Percentiles rank a stretch among this genome's conserved stretches.
Evolutionary conservation across 2,888 invertebrate species (phyloP).

Genomic region (Augochlorella aurata): DNA sequence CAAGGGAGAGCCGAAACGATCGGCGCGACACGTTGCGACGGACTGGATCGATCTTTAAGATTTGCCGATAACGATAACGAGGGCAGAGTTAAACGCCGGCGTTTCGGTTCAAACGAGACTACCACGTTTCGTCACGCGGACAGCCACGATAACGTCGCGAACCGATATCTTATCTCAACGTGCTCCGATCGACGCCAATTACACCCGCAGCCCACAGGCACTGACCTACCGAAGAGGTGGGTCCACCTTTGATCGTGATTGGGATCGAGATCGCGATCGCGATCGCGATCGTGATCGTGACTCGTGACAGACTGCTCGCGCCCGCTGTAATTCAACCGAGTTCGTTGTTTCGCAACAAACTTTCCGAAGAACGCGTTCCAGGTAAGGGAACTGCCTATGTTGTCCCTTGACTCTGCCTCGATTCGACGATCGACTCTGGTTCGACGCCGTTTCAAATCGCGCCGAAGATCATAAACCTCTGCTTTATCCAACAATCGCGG

Average conservation of each 20-base stretch:
- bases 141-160: slow-evolving; percentile 42
- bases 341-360: too few species aligned
- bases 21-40: slow-evolving; percentile 47
- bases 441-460: too few species aligned
- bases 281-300: too few species aligned
- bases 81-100: slow-evolving; percentile 58
- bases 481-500: too few species aligned
- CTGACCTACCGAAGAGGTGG: slow-evolving; percentile 62
- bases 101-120: slow-evolving; percentile 43
- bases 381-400: too few species aligned
- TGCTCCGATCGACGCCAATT: slow-evolving; percentile 48
- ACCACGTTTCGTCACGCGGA: slow-evolving; percentile 58
- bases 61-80: slow-evolving; percentile 64
- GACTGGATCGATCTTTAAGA: slow-evolving; percentile 63
- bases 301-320: too few species aligned
- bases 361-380: too few species aligned
- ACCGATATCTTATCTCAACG: slow-evolving; percentile 58
- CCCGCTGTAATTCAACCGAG: too few species aligned
- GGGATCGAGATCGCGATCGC: too few species aligned
- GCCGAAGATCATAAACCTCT: too few species aligned
- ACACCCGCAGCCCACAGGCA: slow-evolving; percentile 39
- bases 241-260: background rate
- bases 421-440: too few species aligned
- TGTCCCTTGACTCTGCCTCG: too few species aligned
- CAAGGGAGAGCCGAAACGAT: slow-evolving; percentile 44